These are phyloP conservation scores for Pseudois nayaur DNA, from an alignment of 2,113 vertebrate species.

Conservation along the genomic window DNA sequence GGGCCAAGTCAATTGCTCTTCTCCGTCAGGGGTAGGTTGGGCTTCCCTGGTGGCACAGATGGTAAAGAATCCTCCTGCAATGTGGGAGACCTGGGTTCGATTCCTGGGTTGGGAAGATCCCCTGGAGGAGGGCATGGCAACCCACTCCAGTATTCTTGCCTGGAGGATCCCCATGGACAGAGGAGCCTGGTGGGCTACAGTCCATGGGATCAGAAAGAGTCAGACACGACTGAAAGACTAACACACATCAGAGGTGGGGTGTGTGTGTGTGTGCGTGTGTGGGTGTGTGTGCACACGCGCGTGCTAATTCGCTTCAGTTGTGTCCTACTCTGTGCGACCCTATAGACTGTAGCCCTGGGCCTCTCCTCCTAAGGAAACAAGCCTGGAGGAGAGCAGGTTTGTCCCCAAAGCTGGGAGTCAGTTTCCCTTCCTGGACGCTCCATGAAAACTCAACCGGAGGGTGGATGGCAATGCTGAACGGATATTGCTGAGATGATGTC, in stretches of 20 bases:
- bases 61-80: background rate
- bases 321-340: background rate
- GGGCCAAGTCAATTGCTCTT: background rate
- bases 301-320: background rate
- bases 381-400: background rate
- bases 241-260: background rate
- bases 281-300: no score
- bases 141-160: background rate
- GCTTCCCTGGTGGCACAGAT: background rate
- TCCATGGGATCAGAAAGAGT: background rate
- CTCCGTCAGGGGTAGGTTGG: background rate
- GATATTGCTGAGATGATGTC: background rate
- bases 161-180: background rate
- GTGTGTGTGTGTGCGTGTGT: background rate
- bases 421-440: background rate
- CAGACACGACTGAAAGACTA: background rate
- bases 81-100: background rate
- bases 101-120: background rate
- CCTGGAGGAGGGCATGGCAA: background rate
- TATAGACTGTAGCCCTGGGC: background rate
- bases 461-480: fast-evolving
- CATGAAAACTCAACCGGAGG: background rate
- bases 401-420: background rate
- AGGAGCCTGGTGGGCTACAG: background rate
- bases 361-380: background rate